Conservation (phyloP, 2,113 vertebrate species). For the Tachysurus fulvidraco region DNA sequence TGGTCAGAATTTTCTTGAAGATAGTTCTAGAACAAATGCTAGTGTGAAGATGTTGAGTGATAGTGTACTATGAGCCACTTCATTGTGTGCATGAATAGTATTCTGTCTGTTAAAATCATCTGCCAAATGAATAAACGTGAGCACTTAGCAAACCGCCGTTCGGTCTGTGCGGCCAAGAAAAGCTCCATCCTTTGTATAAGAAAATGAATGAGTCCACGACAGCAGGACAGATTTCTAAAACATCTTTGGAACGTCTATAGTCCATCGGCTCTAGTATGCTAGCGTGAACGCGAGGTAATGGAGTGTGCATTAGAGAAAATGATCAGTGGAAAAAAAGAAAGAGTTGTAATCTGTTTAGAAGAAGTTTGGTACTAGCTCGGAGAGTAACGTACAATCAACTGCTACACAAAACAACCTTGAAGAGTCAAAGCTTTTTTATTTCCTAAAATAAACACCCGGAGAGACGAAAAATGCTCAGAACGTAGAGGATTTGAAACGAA, state of each 20-base stretch:
- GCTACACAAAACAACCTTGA: slow-evolving; percentile 45
- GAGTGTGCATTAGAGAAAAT: slow-evolving; percentile 45
- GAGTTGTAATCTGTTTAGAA: slow-evolving; percentile 47
- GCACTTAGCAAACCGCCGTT: background rate
- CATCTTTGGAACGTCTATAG: slow-evolving; percentile 10
- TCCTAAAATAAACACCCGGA: slow-evolving; percentile 32
- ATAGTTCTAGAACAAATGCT: background rate
- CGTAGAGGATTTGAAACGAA: slow-evolving; percentile 34
- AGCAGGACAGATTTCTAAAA: slow-evolving; percentile 13
- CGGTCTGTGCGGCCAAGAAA: slow-evolving; percentile 1
- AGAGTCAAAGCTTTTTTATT: slow-evolving; percentile 32
- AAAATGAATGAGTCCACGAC: slow-evolving; percentile 13
- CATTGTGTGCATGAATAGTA: background rate
- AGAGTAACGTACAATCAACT: slow-evolving; percentile 26
- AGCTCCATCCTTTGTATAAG: slow-evolving; percentile 22
- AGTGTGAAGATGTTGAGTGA: background rate
- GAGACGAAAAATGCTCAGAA: slow-evolving; percentile 9
- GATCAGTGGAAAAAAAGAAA: slow-evolving; percentile 21
- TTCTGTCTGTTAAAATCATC: background rate
- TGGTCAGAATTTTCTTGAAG: background rate
- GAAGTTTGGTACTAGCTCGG: slow-evolving; percentile 18
- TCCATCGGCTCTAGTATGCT: slow-evolving; percentile 9
- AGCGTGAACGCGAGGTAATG: slow-evolving; percentile 46
- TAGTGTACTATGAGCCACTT: background rate
- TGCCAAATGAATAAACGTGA: background rate